Conservation (phyloP, 1,140 invertebrate species). For the Luehdorfia chinensis region DNA sequence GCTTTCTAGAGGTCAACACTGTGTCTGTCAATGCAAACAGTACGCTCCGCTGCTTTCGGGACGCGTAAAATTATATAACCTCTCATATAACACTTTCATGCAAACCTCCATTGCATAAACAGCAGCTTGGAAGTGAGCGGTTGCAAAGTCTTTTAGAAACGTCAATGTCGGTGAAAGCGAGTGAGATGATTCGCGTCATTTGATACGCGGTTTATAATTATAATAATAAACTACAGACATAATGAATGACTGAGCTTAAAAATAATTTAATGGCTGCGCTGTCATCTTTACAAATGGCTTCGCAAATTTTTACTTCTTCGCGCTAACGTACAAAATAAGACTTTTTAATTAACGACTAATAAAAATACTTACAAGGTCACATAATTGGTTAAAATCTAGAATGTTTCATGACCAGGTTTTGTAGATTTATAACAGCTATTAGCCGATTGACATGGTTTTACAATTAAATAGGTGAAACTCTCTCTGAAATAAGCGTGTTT, state of each 20-base stretch:
- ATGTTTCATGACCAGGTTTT: not conserved
- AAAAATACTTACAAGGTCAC: not conserved
- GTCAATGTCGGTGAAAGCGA: constrained; percentile 14
- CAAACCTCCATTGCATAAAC: constrained; percentile 13
- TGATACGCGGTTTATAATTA: constrained; percentile 1
- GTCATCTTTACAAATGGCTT: not conserved
- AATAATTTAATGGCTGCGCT: not conserved
- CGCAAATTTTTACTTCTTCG: too few relatives aligned
- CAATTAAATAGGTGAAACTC: constrained; percentile 5
- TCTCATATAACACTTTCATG: constrained; percentile 24
- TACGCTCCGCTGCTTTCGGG: constrained; percentile 16
- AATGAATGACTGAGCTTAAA: not conserved
- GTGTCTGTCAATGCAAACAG: constrained; percentile 17
- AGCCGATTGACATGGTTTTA: constrained; percentile 3
- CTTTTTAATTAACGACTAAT: too few relatives aligned
- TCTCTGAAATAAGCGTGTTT: not conserved
- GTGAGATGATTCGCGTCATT: constrained; percentile 11
- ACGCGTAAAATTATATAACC: constrained; percentile 12
- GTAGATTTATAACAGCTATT: constrained; percentile 7
- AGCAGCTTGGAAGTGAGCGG: not conserved
- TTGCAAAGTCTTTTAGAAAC: constrained; percentile 2
- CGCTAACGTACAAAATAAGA: too few relatives aligned
- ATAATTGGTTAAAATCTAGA: not conserved
- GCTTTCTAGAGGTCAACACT: constrained; percentile 35
- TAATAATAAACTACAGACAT: not conserved